Evolutionary conservation across 2,797 vertebrate genomes (phyloP).

Genomic region (Manis javanica): DNA sequence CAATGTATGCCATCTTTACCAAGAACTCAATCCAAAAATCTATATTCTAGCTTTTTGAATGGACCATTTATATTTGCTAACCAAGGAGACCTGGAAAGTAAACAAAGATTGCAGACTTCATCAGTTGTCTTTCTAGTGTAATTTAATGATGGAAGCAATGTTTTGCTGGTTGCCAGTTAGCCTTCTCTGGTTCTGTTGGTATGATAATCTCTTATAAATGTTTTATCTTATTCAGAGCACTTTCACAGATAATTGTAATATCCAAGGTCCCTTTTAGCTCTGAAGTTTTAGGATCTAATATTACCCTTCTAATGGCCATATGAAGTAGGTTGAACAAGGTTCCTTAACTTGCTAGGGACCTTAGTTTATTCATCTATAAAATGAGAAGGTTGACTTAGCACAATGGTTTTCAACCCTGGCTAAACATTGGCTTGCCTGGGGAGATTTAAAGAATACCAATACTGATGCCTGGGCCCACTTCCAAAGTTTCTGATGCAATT

Average conservation of each 20-base stretch:
- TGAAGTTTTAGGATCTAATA: constrained; percentile 42
- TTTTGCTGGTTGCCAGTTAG: background rate
- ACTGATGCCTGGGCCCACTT: background rate
- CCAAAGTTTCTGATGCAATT: constrained; percentile 13
- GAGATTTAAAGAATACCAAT: background rate
- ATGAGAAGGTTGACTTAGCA: background rate
- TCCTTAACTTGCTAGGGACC: background rate
- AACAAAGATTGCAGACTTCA: background rate
- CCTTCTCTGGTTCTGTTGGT: background rate
- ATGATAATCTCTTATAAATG: background rate
- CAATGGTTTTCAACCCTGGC: background rate
- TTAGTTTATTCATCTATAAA: constrained; percentile 52
- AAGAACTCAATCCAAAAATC: background rate
- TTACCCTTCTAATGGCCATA: background rate
- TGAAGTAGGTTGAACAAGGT: background rate
- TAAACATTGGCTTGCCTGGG: background rate
- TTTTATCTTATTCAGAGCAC: background rate
- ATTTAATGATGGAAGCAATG: constrained; percentile 1
- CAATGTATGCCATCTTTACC: background rate
- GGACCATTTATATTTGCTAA: background rate
- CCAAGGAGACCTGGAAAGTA: background rate
- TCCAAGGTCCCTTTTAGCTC: background rate
- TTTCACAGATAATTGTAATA: constrained; percentile 18
- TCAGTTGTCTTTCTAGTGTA: background rate
- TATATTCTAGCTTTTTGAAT: background rate